Evolutionary conservation across 1,140 invertebrate genomes (phyloP).

Genomic region (Tyrophagus putrescentiae): DNA sequence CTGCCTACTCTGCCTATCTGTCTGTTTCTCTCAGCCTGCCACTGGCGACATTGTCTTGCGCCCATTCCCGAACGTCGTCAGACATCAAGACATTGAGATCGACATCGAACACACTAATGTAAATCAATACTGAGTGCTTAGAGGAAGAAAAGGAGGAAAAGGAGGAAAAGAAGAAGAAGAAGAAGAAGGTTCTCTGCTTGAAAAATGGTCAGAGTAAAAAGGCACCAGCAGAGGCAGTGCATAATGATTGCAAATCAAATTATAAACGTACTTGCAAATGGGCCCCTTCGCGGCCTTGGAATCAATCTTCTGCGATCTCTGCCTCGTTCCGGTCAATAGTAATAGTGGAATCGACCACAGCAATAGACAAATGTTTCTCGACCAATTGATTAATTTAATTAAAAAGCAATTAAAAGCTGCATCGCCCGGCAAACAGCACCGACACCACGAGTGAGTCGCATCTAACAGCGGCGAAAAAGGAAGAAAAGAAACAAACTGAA

Average conservation of each 20-base stretch:
- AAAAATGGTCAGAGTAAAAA: too few species aligned
- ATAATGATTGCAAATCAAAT: slow-evolving; percentile 12
- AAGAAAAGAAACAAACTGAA: background rate
- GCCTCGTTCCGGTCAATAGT: background rate
- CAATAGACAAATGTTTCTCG: background rate
- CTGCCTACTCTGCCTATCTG: too few species aligned
- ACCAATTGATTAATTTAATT: slow-evolving; percentile 11
- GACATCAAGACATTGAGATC: background rate
- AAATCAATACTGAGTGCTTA: background rate
- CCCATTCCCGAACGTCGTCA: background rate
- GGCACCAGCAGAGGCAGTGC: background rate
- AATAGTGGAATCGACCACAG: slow-evolving; percentile 1
- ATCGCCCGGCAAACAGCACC: background rate
- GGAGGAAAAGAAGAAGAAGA: too few species aligned
- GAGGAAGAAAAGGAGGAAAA: background rate
- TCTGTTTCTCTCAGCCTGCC: too few species aligned
- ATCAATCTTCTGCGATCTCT: background rate
- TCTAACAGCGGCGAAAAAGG: background rate
- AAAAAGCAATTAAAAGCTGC: background rate
- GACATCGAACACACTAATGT: slow-evolving; percentile 11
- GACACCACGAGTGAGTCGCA: background rate
- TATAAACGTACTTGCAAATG: too few species aligned
- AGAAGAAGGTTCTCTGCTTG: too few species aligned
- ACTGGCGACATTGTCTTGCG: background rate
- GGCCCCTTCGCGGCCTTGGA: background rate